These are phyloP conservation scores for Gadus chalcogrammus DNA, from an alignment of 2,113 vertebrate genomes.

Conservation along the genomic window DNA sequence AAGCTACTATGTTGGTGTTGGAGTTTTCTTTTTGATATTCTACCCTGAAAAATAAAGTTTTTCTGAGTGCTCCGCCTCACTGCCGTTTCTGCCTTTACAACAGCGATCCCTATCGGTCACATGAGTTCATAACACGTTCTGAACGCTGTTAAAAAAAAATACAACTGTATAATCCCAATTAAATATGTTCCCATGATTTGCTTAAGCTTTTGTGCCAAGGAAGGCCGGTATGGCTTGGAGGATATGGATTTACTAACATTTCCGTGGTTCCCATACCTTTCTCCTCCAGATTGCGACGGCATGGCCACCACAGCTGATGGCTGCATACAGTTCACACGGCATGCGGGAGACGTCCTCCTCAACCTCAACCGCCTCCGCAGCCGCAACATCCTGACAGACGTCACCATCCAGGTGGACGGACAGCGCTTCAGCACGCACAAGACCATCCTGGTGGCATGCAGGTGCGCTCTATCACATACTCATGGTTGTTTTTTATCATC, in stretches of 20 bases:
- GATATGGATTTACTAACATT: neutral
- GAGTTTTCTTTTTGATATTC: neutral
- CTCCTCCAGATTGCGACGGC: slow-evolving; percentile 56
- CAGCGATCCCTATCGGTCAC: neutral
- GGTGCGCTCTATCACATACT: slow-evolving; percentile 66
- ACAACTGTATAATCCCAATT: neutral
- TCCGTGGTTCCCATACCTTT: neutral
- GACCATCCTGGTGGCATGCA: slow-evolving; percentile 96
- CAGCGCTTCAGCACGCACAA: slow-evolving; percentile 92
- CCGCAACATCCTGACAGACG: slow-evolving; percentile 89
- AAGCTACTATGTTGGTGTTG: neutral
- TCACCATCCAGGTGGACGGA: slow-evolving; percentile 87
- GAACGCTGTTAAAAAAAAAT: neutral
- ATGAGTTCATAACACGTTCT: neutral
- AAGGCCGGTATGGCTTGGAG: neutral
- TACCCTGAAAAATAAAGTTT: neutral
- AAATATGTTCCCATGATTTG: too few species aligned
- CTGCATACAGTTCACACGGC: slow-evolving; percentile 96
- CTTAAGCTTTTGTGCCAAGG: neutral
- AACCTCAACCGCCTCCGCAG: slow-evolving; percentile 94
- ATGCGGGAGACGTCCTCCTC: slow-evolving; percentile 91
- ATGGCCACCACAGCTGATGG: slow-evolving; percentile 88
- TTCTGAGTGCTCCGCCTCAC: too few species aligned
- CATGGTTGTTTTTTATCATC: neutral
- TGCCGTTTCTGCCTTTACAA: neutral